phyloP scores from a whole-genome alignment of 2,888 invertebrate genomes.

The Polydrusus pterygomalis region DNA sequence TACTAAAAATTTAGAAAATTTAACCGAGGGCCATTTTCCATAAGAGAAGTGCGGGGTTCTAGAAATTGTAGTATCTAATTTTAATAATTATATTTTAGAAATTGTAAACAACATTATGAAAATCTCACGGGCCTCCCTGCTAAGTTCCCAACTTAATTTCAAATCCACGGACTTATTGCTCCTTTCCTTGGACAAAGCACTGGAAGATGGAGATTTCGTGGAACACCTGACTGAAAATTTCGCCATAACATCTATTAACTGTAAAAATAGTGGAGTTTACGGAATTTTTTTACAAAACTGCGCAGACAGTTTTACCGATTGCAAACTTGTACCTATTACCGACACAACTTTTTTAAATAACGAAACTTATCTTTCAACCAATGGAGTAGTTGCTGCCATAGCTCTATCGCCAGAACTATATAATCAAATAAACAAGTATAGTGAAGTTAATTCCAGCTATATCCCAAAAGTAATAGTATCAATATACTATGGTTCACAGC shows the following conservation, averaged over 20 bases:
- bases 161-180: conserved; percentile 62
- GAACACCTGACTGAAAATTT: conserved; percentile 39
- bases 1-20: too few species aligned
- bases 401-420: conserved; percentile 40
- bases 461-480: conserved; percentile 43
- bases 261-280: conserved; percentile 17
- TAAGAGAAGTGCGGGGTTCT: too few species aligned
- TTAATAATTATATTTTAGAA: background rate
- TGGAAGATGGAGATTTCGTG: conserved; percentile 44
- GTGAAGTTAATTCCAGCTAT: conserved; percentile 15
- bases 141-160: conserved; percentile 56
- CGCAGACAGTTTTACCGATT: background rate
- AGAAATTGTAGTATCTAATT: background rate
- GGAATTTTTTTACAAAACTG: conserved; percentile 44
- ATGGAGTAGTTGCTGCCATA: conserved; percentile 39
- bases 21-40: too few species aligned
- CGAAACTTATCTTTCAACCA: conserved; percentile 7
- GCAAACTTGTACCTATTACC: conserved; percentile 7
- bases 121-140: conserved; percentile 52
- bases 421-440: conserved; percentile 32
- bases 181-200: conserved; percentile 55
- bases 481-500: conserved; percentile 46
- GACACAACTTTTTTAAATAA: background rate
- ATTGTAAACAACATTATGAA: conserved; percentile 44
- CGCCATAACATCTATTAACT: conserved; percentile 19